Percentiles rank a stretch among this genome's conserved stretches.
Conservation (phyloP, 2,888 invertebrate species). For the Troides aeacus region DNA sequence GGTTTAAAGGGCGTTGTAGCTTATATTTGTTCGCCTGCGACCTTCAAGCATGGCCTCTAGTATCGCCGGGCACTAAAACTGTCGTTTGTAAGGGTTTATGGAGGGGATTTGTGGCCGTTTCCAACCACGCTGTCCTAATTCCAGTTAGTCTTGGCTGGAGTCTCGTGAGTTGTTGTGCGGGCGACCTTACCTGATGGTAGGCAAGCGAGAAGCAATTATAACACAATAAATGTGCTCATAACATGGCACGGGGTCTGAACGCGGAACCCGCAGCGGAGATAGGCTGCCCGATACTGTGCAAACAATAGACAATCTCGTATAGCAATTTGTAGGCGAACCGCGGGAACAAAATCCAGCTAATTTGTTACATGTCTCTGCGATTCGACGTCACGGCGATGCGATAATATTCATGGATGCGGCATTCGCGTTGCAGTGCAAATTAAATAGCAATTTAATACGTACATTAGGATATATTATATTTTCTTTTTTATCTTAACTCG, state of each 20-base stretch:
- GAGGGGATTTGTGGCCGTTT: not conserved
- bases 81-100: no score
- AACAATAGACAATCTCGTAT: slow-evolving; percentile 65
- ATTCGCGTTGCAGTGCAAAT: not conserved
- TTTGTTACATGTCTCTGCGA: slow-evolving; percentile 59
- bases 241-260: slow-evolving; percentile 35
- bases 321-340: slow-evolving; percentile 71
- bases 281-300: slow-evolving; percentile 44
- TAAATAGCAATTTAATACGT: no score
- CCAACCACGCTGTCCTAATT: no score
- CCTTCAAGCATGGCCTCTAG: no score
- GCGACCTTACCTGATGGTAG: no score
- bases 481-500: no score
- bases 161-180: no score
- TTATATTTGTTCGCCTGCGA: no score
- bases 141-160: no score
- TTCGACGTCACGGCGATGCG: slow-evolving; percentile 46
- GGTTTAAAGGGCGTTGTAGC: no score
- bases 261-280: slow-evolving; percentile 50
- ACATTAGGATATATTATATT: no score
- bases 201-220: slow-evolving; percentile 20
- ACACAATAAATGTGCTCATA: slow-evolving; percentile 31
- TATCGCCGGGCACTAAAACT: no score
- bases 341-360: slow-evolving; percentile 65
- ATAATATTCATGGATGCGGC: slow-evolving; percentile 36